Percentiles rank a stretch among this genome's conserved stretches.
phyloP scores from a whole-genome alignment of 1,140 invertebrate genomes.

The Rhyzopertha dominica region DNA sequence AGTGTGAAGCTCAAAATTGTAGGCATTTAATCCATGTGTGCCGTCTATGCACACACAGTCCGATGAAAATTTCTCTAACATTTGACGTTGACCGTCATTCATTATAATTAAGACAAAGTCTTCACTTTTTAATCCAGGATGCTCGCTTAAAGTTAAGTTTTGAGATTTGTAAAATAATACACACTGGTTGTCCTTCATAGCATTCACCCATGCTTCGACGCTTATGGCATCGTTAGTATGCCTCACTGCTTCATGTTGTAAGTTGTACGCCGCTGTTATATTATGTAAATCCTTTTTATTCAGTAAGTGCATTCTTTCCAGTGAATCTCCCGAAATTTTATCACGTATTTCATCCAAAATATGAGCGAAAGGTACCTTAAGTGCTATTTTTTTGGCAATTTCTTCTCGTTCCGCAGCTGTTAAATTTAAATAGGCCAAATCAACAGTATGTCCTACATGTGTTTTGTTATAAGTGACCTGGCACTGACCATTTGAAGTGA shows the following conservation, averaged over 20 bases:
- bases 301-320: conserved; percentile 7
- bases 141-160: not conserved
- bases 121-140: not conserved
- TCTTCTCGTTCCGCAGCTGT: not conserved
- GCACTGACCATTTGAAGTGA: not conserved
- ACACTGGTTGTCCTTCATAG: conserved; percentile 1
- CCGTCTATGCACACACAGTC: conserved; percentile 18
- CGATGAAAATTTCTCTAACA: conserved; percentile 8
- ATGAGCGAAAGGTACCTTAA: conserved; percentile 3
- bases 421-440: not conserved
- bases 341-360: conserved; percentile 16
- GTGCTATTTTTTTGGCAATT: conserved; percentile 2
- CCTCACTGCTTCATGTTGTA: not conserved
- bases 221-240: conserved; percentile 7
- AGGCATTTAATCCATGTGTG: conserved; percentile 12
- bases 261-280: conserved; percentile 1
- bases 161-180: conserved; percentile 11
- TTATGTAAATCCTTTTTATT: conserved; percentile 15
- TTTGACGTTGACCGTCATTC: conserved; percentile 11
- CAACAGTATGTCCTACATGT: conserved; percentile 3
- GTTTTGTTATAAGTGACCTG: conserved; percentile 1
- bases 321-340: not conserved
- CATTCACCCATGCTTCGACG: conserved; percentile 14
- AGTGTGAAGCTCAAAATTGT: conserved; percentile 9
- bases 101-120: conserved; percentile 5